phyloP scores from a whole-genome alignment of 2,113 vertebrate species.

The Nettapus auritus region DNA sequence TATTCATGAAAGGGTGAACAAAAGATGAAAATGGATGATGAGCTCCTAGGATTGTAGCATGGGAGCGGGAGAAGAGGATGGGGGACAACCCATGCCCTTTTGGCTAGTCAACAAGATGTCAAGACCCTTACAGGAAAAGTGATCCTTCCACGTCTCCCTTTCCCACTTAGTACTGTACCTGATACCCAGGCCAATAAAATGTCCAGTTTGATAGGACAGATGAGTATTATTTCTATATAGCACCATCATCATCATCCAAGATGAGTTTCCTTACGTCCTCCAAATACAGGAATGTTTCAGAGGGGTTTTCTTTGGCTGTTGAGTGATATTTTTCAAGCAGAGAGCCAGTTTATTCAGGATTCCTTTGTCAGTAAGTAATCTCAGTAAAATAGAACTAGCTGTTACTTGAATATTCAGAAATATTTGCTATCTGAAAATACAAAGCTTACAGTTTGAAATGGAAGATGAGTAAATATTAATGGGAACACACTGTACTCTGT shows the following conservation, averaged over 20 bases:
- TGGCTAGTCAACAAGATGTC: neutral
- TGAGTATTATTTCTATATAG: conserved; percentile 38
- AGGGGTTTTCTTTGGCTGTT: conserved; percentile 67
- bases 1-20: neutral
- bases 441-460: conserved; percentile 47
- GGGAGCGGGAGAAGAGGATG: neutral
- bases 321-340: conserved; percentile 56
- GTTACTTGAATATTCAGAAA: conserved; percentile 68
- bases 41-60: neutral
- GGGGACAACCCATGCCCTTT: neutral
- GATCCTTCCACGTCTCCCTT: neutral
- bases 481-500: conserved; percentile 43
- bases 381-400: conserved; percentile 64
- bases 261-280: conserved; percentile 37
- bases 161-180: neutral
- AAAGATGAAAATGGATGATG: neutral
- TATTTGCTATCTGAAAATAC: conserved; percentile 65
- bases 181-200: neutral
- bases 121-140: neutral
- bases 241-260: neutral
- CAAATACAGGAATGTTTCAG: conserved; percentile 38
- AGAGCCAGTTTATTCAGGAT: conserved; percentile 66
- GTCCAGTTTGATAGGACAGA: neutral
- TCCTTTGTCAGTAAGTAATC: conserved; percentile 78
- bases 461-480: conserved; percentile 52